phyloP scores from a whole-genome alignment of 2,113 vertebrate genomes.

The Scortum barcoo region DNA sequence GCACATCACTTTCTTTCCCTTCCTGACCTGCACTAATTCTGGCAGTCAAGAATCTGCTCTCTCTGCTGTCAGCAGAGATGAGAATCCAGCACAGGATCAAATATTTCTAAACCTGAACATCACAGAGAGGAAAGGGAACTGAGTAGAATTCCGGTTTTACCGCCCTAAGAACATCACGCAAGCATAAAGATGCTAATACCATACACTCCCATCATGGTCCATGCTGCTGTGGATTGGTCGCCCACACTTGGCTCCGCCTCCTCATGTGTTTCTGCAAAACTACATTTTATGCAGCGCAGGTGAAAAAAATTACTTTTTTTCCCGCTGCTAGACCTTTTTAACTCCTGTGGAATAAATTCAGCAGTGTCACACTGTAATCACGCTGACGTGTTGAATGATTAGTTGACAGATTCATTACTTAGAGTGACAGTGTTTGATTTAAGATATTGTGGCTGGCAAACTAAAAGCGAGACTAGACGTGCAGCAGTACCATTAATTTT shows the following conservation, averaged over 20 bases:
- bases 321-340: conserved; percentile 45
- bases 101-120: conserved; percentile 20
- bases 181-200: not conserved
- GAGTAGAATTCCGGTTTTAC: not conserved
- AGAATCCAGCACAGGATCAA: conserved; percentile 18
- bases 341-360: conserved; percentile 46
- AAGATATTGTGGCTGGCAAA: conserved; percentile 66
- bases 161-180: not conserved
- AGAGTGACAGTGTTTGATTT: conserved; percentile 75
- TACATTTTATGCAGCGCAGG: not conserved
- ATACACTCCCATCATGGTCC: not conserved
- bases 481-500: conserved; percentile 56
- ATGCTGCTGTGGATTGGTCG: conserved; percentile 23
- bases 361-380: conserved; percentile 58
- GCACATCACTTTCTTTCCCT: conserved; percentile 22
- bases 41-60: conserved; percentile 14
- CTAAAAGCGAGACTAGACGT: conserved; percentile 44
- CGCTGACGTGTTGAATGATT: conserved; percentile 69
- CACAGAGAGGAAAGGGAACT: conserved; percentile 1
- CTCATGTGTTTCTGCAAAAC: conserved; percentile 26
- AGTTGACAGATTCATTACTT: conserved; percentile 80
- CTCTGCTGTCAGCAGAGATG: conserved; percentile 18
- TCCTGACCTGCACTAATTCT: conserved; percentile 36
- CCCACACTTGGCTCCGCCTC: conserved; percentile 24
- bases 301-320: conserved; percentile 21